Conservation (phyloP, 2,113 vertebrate genomes). For the Pollimyrus isidori region DNA sequence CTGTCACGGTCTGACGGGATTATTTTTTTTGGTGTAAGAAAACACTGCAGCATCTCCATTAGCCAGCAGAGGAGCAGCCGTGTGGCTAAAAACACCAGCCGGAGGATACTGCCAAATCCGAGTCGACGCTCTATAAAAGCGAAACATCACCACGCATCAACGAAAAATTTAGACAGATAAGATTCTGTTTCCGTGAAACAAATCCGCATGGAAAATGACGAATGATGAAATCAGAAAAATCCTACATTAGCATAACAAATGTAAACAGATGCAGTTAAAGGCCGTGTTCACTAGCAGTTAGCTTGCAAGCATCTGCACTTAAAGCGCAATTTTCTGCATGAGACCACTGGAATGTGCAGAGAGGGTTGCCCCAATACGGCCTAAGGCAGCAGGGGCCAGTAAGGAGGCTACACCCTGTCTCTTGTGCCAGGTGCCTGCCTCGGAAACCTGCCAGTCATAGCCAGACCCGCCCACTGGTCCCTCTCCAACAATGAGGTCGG, state of each 20-base stretch:
- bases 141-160: not conserved
- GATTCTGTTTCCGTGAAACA: not conserved
- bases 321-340: not conserved
- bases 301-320: not conserved
- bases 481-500: not conserved
- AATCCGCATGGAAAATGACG: not conserved
- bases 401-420: not conserved
- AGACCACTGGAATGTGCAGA: not conserved
- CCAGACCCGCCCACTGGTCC: not conserved
- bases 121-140: not conserved
- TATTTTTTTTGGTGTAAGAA: not conserved
- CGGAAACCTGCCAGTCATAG: not conserved
- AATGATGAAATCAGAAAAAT: not conserved
- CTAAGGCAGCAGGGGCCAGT: not conserved
- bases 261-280: not conserved
- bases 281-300: not conserved
- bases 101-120: not conserved
- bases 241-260: not conserved
- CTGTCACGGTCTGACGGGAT: not conserved
- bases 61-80: not conserved
- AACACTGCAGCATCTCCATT: not conserved
- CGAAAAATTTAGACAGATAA: not conserved
- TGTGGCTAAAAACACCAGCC: not conserved
- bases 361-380: not conserved
- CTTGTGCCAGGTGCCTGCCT: not conserved